Conservation (phyloP, 2,113 vertebrate genomes). For the Nothocercus julius region DNA sequence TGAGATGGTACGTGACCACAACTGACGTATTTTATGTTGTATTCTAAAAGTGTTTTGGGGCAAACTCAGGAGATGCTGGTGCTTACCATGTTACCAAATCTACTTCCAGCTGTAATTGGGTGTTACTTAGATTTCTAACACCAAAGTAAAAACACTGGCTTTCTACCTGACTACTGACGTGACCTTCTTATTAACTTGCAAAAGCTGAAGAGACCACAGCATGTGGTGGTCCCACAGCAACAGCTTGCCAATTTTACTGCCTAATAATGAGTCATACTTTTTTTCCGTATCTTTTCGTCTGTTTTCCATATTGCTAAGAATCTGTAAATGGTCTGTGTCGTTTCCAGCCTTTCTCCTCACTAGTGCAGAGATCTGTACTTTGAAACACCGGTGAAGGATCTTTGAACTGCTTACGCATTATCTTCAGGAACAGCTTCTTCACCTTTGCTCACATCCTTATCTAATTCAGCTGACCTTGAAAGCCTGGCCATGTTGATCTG, state of each 20-base stretch:
- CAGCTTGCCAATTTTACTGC: not conserved
- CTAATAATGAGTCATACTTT: not conserved
- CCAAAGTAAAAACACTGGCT: not conserved
- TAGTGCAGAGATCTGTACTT: constrained; percentile 16
- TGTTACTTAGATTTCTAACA: not conserved
- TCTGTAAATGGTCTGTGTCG: not conserved
- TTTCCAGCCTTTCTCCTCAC: not conserved
- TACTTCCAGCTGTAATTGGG: not conserved
- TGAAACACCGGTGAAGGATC: constrained; percentile 34
- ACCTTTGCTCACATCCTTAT: constrained; percentile 45
- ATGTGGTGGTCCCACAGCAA: not conserved
- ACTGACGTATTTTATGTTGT: not conserved
- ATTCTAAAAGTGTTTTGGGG: not conserved
- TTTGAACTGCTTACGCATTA: constrained; percentile 36
- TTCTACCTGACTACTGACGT: not conserved
- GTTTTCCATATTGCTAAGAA: not conserved
- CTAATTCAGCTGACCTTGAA: constrained; percentile 69
- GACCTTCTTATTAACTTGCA: not conserved
- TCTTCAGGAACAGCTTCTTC: constrained; percentile 43
- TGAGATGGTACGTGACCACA: not conserved
- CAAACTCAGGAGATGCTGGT: not conserved
- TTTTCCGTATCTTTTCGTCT: not conserved
- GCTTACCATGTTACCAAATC: not conserved
- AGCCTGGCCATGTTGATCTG: not conserved
- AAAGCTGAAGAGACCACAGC: not conserved